phyloP scores from a whole-genome alignment of 2,113 vertebrate species.

The Cariama cristata region DNA sequence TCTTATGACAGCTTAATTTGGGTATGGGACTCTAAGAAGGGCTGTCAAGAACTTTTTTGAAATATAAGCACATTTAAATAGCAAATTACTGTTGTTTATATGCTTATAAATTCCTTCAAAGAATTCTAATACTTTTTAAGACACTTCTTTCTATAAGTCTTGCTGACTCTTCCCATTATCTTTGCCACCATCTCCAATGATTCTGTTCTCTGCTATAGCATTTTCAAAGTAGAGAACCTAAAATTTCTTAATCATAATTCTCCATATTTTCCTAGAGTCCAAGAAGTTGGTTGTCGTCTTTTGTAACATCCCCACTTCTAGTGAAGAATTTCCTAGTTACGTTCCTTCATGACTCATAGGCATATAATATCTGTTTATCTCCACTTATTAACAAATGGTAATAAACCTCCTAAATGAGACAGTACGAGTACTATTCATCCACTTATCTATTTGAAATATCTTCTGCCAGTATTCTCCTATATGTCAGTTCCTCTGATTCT shows the following conservation, averaged over 20 bases:
- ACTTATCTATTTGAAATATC: neutral
- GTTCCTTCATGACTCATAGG: neutral
- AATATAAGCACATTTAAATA: neutral
- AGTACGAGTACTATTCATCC: neutral
- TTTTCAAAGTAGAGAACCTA: neutral
- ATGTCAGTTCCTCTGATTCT: neutral
- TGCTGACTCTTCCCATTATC: neutral
- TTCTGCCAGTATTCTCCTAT: accelerated
- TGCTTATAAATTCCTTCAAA: neutral
- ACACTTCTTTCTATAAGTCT: neutral
- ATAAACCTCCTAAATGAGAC: neutral
- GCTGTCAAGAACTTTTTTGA: neutral
- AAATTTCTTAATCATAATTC: neutral
- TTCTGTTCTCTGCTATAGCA: neutral
- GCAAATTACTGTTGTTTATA: neutral
- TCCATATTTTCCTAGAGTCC: neutral
- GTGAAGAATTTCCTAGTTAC: neutral
- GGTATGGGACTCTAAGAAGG: neutral
- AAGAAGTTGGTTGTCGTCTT: neutral
- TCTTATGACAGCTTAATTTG: neutral
- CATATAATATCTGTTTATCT: neutral
- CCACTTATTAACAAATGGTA: neutral
- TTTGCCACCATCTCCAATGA: neutral
- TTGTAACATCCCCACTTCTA: neutral
- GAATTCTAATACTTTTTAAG: neutral